Conservation (phyloP, 2,797 vertebrate species). For the Tympanoctomys barrerae region DNA sequence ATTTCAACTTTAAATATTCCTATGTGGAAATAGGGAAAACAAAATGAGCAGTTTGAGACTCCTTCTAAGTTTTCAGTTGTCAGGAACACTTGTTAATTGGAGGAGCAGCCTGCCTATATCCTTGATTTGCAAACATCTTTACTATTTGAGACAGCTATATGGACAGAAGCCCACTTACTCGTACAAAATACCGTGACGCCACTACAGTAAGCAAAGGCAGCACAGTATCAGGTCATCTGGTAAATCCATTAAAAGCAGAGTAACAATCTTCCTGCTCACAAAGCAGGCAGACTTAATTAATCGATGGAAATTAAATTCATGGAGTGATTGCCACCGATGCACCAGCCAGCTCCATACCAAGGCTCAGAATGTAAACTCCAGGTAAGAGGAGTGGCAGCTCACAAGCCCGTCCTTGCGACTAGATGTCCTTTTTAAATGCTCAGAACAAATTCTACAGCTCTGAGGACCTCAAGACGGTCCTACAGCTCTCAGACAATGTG, state of each 20-base stretch:
- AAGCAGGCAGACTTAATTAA: slow-evolving; percentile 28
- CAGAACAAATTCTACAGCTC: not conserved
- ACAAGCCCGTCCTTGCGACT: not conserved
- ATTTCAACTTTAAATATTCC: slow-evolving; percentile 30
- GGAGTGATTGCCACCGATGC: not conserved
- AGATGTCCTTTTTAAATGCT: not conserved
- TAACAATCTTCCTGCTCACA: not conserved
- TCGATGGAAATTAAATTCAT: not conserved
- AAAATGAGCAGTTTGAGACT: not conserved
- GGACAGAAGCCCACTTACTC: not conserved
- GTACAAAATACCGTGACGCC: not conserved
- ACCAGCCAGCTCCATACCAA: fast-evolving
- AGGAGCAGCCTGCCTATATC: not conserved
- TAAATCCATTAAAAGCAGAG: not conserved
- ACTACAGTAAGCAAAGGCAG: not conserved
- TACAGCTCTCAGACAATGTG: not conserved
- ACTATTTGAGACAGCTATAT: not conserved
- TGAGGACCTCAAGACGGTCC: not conserved
- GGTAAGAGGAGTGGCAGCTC: not conserved
- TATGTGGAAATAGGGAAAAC: not conserved
- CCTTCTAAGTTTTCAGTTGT: not conserved
- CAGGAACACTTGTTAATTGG: not conserved
- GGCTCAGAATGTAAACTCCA: not conserved
- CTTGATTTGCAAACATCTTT: not conserved
- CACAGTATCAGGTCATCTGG: not conserved